These are phyloP conservation scores for Acipenser ruthenus DNA, from an alignment of 2,797 vertebrate species.

Conservation along the genomic window DNA sequence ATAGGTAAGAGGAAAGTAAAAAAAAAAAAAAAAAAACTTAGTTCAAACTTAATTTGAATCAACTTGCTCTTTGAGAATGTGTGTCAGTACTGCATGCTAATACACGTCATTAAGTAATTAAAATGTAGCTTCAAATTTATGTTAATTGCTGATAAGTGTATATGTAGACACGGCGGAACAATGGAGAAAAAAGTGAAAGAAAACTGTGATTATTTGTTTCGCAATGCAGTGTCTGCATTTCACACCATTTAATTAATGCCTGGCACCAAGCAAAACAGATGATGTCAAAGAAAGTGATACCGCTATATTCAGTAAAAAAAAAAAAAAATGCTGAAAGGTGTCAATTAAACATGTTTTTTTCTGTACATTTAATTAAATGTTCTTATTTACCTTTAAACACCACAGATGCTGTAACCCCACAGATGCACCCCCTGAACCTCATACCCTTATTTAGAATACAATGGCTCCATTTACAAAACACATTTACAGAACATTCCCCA, in stretches of 20 bases:
- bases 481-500: not conserved
- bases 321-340: not conserved
- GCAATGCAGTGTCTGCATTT: not conserved
- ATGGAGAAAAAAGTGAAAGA: too few relatives aligned
- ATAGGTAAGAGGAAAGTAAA: too few relatives aligned
- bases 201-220: not conserved
- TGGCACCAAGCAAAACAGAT: not conserved
- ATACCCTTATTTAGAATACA: not conserved
- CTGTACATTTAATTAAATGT: not conserved
- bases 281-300: not conserved
- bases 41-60: too few relatives aligned
- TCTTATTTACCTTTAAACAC: not conserved
- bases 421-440: not conserved
- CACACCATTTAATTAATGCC: not conserved
- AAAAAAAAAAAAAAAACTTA: too few relatives aligned
- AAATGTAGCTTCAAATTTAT: too few relatives aligned
- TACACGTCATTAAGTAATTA: too few relatives aligned
- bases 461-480: not conserved
- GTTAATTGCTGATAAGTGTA: too few relatives aligned
- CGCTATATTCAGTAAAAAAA: not conserved
- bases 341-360: not conserved
- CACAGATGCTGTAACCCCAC: too few relatives aligned
- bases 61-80: too few relatives aligned
- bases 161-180: too few relatives aligned
- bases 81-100: too few relatives aligned